Percentiles rank a stretch among this genome's conserved stretches.
phyloP scores from a whole-genome alignment of 2,113 vertebrate species.

The Eulemur rufifrons region DNA sequence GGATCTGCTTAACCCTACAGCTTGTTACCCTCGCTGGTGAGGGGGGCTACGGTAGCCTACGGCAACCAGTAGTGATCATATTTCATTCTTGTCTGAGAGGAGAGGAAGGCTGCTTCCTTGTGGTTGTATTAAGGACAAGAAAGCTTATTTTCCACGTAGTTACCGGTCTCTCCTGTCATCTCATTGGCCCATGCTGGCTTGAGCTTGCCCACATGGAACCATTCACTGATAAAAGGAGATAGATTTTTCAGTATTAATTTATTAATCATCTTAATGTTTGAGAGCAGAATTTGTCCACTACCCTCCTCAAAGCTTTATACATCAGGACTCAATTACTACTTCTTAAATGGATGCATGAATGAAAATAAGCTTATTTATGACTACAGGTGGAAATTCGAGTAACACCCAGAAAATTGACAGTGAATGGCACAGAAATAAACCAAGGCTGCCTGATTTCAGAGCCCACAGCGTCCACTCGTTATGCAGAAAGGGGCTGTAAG shows the following conservation, averaged over 20 bases:
- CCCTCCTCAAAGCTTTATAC: neutral
- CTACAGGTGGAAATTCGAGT: neutral
- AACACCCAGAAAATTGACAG: neutral
- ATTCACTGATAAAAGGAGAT: neutral
- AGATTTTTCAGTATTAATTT: neutral
- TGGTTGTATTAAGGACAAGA: neutral
- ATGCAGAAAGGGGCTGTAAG: neutral
- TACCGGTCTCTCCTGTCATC: neutral
- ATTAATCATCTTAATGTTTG: neutral
- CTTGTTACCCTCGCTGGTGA: neutral
- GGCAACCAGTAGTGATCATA: neutral
- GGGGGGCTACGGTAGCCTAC: neutral
- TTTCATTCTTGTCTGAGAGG: neutral
- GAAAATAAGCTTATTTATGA: neutral
- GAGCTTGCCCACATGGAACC: neutral
- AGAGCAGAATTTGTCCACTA: neutral
- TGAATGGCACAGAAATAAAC: neutral
- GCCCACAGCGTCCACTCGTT: neutral
- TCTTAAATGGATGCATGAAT: neutral
- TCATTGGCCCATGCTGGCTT: neutral
- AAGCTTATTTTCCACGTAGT: neutral
- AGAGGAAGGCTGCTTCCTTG: neutral
- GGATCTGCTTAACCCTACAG: neutral
- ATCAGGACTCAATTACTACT: neutral
- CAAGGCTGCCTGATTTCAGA: neutral